These are phyloP conservation scores for Ranitomeya variabilis DNA, from an alignment of 2,113 vertebrate genomes.

Conservation along the genomic window DNA sequence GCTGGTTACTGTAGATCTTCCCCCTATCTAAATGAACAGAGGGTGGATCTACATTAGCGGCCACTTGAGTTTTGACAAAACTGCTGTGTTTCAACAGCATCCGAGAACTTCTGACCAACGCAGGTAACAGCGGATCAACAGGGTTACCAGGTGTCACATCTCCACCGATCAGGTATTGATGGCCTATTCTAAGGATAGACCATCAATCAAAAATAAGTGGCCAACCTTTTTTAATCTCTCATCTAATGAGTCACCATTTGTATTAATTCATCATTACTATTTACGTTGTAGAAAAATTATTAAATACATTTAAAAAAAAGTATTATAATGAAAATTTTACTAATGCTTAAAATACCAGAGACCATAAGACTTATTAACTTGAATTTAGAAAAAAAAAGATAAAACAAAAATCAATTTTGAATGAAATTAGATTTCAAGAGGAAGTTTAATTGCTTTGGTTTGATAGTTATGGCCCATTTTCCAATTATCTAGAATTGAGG, in stretches of 20 bases:
- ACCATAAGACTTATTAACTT: slow-evolving; percentile 38
- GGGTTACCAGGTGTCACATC: too few relatives aligned
- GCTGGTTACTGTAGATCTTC: too few relatives aligned
- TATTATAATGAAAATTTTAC: neutral
- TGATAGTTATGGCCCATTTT: slow-evolving; percentile 33
- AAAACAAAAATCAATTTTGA: slow-evolving; percentile 33
- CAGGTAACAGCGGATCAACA: too few relatives aligned
- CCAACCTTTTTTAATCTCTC: neutral
- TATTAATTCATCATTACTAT: neutral
- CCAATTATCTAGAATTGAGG: slow-evolving; percentile 13
- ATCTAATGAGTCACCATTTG: neutral
- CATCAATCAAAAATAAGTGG: too few relatives aligned
- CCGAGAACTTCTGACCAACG: too few relatives aligned
- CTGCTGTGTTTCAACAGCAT: too few relatives aligned
- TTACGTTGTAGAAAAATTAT: neutral
- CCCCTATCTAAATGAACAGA: too few relatives aligned
- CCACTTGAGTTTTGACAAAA: too few relatives aligned
- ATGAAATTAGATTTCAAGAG: slow-evolving; percentile 35
- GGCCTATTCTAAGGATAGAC: too few relatives aligned
- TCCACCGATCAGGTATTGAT: too few relatives aligned
- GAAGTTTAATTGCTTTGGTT: slow-evolving; percentile 41
- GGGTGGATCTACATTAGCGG: too few relatives aligned
- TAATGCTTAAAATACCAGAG: neutral
- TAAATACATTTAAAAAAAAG: neutral
- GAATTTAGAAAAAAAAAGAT: neutral